Conservation (phyloP, 64 coral and sea anemone genomes). For the Montipora capricornis region DNA sequence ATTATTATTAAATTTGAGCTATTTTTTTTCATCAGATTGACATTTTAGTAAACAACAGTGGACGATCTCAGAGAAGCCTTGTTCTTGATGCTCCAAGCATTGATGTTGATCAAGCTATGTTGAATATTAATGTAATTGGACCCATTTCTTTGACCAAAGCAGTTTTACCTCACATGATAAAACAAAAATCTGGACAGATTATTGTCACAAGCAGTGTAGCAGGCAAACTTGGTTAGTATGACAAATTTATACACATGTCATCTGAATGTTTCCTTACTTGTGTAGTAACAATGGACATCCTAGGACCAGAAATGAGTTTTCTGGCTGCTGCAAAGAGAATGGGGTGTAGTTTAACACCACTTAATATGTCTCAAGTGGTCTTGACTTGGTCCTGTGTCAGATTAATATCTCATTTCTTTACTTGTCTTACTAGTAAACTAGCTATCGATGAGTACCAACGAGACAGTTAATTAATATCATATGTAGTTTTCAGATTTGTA, state of each 20-base stretch:
- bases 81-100: conserved; percentile 68
- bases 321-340: too few relatives aligned
- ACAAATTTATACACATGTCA: background rate
- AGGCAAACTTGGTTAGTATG: conserved; percentile 82
- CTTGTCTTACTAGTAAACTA: too few relatives aligned
- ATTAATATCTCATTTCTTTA: too few relatives aligned
- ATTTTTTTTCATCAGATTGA: conserved; percentile 69
- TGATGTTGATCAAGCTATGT: conserved; percentile 74
- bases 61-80: conserved; percentile 75
- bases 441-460: too few relatives aligned
- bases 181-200: conserved; percentile 85
- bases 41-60: conserved; percentile 91
- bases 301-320: background rate
- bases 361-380: too few relatives aligned
- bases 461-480: too few relatives aligned
- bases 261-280: too few relatives aligned
- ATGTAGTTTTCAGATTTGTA: too few relatives aligned
- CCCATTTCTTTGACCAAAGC: conserved; percentile 88
- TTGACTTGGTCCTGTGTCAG: too few relatives aligned
- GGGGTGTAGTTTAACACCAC: too few relatives aligned
- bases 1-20: background rate
- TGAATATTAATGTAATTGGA: conserved; percentile 73
- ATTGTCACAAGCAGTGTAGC: conserved; percentile 87
- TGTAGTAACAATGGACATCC: too few relatives aligned
- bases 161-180: conserved; percentile 77